Evolutionary conservation across 2,113 vertebrate genomes (phyloP), one percentile per base, ranked within the genome.

Genomic region (Phyllostomus hastatus): DNA sequence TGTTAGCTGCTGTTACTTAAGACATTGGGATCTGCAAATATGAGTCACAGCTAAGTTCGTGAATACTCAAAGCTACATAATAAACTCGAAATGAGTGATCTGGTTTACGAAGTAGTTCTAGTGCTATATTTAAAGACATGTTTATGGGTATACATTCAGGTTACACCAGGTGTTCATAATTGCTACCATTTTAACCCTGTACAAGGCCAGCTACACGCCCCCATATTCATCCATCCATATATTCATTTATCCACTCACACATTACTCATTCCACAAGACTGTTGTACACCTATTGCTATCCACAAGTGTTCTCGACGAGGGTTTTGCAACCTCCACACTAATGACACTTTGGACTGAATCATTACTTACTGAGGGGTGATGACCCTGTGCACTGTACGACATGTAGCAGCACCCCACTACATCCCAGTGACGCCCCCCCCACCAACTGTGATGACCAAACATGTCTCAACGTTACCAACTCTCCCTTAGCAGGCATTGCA

Each of bases 1-100:
- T 38, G 17, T 38, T 89, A 85, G 41, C 20, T 79, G 8, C n/a
- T 50, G 16, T 48, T 79, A 38, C 22, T 3, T 67, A 82, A 12
- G 59, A 73, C 28, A 94, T 66, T 73, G 31, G 61, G 46, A 81
- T 48, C 48, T 64, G 10, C 6, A 24, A 79, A 69, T 50, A 31
- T 26, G 38, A 15, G 16, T 46, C 64, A 59, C 10, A 24, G 26
- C 33, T 73, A 91, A 59, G 10, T 78, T 54, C 11, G 1, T 85
- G 35, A 84, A 26, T 67, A 69, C 28, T 35, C 59, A 91, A 92
- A 88, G 54, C 11, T 50, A 43, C 48, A 9, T 11, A 73, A 33
- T 81, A 78, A 81, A 43, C 69, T 70, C 75, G 38, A 94, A 76
- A 61, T n/a, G 8, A 73, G n/a, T 33, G 26, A 57, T 83, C 8